phyloP scores from a whole-genome alignment of 1,140 invertebrate genomes.

The Drosophila pectinifera region DNA sequence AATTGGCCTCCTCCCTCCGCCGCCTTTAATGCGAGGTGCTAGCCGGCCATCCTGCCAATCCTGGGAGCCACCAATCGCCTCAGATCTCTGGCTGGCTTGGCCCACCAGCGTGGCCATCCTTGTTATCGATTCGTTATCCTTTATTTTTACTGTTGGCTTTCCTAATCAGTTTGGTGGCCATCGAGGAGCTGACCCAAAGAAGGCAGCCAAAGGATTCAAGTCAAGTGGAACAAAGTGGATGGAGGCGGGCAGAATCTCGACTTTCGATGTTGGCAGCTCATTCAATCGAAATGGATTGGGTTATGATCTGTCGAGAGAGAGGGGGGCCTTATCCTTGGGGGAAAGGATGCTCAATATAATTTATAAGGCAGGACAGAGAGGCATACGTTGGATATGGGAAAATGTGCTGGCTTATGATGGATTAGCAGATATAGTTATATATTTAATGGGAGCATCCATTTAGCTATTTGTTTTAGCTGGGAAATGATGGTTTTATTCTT shows the following conservation, averaged over 20 bases:
- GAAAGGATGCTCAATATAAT: constrained; percentile 14
- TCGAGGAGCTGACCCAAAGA: constrained; percentile 42
- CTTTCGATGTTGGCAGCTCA: constrained; percentile 24
- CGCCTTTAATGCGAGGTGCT: constrained; percentile 38
- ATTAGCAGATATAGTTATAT: not conserved
- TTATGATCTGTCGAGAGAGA: constrained; percentile 26
- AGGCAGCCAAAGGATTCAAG: constrained; percentile 34
- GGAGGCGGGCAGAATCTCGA: constrained; percentile 1
- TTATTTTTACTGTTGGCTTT: constrained; percentile 45
- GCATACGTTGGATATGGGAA: no score
- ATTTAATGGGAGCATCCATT: no score
- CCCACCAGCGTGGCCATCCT: not conserved
- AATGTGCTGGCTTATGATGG: not conserved
- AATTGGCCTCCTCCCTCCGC: constrained; percentile 40
- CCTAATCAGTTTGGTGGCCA: constrained; percentile 42
- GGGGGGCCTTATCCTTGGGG: no score
- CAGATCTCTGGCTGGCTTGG: not conserved
- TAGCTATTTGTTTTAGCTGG: no score
- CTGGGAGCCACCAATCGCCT: constrained; percentile 1
- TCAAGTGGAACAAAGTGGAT: constrained; percentile 45
- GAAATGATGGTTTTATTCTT: no score
- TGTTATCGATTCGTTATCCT: constrained; percentile 44
- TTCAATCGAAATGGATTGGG: constrained; percentile 42
- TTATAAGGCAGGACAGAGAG: not conserved
- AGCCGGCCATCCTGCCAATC: constrained; percentile 9